phyloP scores from a whole-genome alignment of 1,140 invertebrate species.

The Meloidogyne hapla region DNA sequence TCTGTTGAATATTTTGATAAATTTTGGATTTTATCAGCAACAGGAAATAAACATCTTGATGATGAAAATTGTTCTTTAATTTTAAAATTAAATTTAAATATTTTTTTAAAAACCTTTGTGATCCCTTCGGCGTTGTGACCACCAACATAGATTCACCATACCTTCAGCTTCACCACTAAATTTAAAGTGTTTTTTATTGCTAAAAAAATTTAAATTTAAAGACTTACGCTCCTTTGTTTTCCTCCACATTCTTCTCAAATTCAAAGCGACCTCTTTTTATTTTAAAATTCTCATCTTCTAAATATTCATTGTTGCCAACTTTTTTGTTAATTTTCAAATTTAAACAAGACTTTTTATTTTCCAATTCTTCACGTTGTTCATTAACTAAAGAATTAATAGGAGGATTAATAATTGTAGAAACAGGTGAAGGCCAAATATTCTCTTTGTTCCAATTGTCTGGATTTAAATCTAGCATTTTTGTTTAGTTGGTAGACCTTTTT shows the following conservation, averaged over 20 bases:
- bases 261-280: neutral
- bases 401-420: neutral
- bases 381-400: neutral
- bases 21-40: too few species aligned
- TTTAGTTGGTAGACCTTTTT: too few species aligned
- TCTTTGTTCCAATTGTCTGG: constrained; percentile 19
- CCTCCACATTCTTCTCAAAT: neutral
- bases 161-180: neutral
- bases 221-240: neutral
- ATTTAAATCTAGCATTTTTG: constrained; percentile 16
- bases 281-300: neutral
- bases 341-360: neutral
- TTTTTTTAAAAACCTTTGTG: neutral
- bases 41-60: neutral
- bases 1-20: too few species aligned
- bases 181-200: too few species aligned
- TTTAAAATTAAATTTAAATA: too few species aligned
- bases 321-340: neutral
- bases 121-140: neutral
- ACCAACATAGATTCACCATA: neutral
- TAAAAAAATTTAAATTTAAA: too few species aligned
- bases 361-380: neutral
- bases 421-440: constrained; percentile 9
- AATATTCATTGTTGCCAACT: neutral
- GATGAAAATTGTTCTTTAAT: too few species aligned